phyloP scores from a whole-genome alignment of 1,140 invertebrate species.

The Leptonema lineaticorne region DNA sequence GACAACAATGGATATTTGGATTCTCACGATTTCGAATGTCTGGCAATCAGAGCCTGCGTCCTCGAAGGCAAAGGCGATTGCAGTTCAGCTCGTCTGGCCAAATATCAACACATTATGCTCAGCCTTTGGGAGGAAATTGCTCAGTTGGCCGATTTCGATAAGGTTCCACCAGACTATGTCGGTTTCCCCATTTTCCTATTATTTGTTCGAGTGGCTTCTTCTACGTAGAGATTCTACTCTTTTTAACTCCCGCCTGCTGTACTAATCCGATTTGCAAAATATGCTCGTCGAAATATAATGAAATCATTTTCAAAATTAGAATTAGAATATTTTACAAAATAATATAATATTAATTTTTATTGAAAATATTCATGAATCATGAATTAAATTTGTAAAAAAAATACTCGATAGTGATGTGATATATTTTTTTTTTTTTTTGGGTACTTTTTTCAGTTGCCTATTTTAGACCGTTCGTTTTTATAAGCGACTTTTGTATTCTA shows the following conservation, averaged over 20 bases:
- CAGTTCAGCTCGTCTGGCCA: slow-evolving; percentile 65
- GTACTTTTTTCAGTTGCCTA: no score
- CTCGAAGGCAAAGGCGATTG: slow-evolving; percentile 81
- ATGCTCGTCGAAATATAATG: no score
- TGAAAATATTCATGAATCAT: no score
- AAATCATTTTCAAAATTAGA: no score
- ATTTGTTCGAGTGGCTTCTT: slow-evolving; percentile 34
- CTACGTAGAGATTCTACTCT: slow-evolving; percentile 13
- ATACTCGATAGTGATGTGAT: no score
- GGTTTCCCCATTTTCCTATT: slow-evolving; percentile 43
- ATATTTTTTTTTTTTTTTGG: no score
- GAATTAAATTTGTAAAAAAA: no score
- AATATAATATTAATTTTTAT: no score
- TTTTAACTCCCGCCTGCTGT: slow-evolving; percentile 7
- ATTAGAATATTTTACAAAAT: no score
- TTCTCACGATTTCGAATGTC: slow-evolving; percentile 77
- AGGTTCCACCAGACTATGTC: slow-evolving; percentile 63
- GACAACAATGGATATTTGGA: slow-evolving; percentile 81
- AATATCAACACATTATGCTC: slow-evolving; percentile 78
- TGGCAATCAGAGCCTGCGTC: slow-evolving; percentile 75
- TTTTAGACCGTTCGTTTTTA: no score
- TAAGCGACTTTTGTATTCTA: no score
- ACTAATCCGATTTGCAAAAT: no score
- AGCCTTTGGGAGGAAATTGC: slow-evolving; percentile 83
- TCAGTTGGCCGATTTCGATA: slow-evolving; percentile 80